These are phyloP conservation scores for Caranx melampygus DNA, from an alignment of 2,113 vertebrate genomes.

Conservation along the genomic window DNA sequence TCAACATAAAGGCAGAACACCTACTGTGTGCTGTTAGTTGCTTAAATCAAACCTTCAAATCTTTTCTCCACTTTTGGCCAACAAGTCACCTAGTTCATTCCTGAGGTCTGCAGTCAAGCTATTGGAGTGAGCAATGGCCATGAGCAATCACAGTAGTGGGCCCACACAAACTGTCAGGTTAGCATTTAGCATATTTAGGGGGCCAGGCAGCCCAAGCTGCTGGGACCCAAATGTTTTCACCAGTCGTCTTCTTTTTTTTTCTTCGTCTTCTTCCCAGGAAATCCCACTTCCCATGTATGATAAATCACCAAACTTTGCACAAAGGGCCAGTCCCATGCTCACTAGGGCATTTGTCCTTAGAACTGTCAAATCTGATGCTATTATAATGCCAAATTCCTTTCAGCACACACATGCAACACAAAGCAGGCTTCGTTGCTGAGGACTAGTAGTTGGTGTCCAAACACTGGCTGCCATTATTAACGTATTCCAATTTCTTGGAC, in stretches of 20 bases:
- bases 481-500: slow-evolving; percentile 39
- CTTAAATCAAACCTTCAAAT: neutral
- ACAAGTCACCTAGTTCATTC: neutral
- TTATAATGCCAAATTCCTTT: slow-evolving; percentile 43
- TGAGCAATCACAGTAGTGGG: neutral
- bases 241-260: too few relatives aligned
- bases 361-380: slow-evolving; percentile 17
- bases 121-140: too few relatives aligned
- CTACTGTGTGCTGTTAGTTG: neutral
- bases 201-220: too few relatives aligned
- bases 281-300: too few relatives aligned
- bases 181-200: too few relatives aligned
- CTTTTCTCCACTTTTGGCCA: neutral
- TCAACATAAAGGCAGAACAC: neutral
- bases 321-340: too few relatives aligned
- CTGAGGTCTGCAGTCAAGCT: neutral
- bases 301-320: too few relatives aligned
- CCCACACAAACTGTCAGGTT: neutral
- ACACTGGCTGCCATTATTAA: slow-evolving; percentile 52
- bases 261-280: too few relatives aligned
- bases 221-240: too few relatives aligned
- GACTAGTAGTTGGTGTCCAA: slow-evolving; percentile 39
- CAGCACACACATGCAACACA: slow-evolving; percentile 30
- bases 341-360: too few relatives aligned
- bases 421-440: slow-evolving; percentile 37